Evolutionary conservation across 2,797 vertebrate genomes (phyloP).

Genomic region (Anguilla marmorata): DNA sequence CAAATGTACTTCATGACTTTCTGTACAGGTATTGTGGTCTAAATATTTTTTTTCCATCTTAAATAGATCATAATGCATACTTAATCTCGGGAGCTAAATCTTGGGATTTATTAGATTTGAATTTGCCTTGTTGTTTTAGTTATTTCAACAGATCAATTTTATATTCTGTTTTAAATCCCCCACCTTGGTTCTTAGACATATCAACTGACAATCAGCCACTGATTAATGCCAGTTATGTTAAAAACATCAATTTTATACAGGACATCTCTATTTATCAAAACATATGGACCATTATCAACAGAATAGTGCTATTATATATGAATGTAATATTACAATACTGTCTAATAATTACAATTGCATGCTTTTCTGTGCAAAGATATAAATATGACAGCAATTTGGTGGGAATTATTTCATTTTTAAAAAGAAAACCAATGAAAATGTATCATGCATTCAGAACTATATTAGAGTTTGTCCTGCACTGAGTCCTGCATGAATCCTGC

Average conservation of each 20-base stretch:
- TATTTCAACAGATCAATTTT: neutral
- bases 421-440: too few species aligned
- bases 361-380: too few species aligned
- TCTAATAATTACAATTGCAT: neutral
- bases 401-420: neutral
- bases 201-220: neutral
- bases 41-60: neutral
- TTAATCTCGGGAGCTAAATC: neutral
- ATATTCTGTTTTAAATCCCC: neutral
- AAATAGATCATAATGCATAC: neutral
- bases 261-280: neutral
- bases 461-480: constrained; percentile 31
- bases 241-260: neutral
- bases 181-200: neutral
- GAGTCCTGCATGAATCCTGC: neutral
- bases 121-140: neutral
- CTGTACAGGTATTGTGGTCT: neutral
- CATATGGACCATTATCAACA: neutral
- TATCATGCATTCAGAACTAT: neutral
- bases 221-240: neutral
- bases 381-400: neutral
- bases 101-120: neutral
- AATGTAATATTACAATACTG: neutral
- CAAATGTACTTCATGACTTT: neutral
- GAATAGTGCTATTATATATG: neutral